Evolutionary conservation across 2,888 invertebrate genomes (phyloP).

Genomic region (Toxonevra muliebris): DNA sequence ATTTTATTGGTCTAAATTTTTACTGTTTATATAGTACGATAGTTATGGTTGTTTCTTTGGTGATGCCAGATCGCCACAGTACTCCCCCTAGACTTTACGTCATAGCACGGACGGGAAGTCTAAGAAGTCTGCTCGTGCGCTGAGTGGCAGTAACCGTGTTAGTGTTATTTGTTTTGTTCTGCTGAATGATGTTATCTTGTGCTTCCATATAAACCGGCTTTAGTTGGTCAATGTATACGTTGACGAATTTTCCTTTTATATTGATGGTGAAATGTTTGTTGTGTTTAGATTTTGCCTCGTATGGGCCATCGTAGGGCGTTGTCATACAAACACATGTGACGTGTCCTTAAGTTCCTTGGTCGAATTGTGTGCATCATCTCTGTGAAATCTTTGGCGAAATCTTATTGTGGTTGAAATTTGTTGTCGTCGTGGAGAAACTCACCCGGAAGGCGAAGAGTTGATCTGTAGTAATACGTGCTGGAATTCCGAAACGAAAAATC

Average conservation of each 20-base stretch:
- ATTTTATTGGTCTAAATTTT: too few relatives aligned
- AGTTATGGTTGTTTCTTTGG: too few relatives aligned
- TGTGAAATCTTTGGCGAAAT: background rate
- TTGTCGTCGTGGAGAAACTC: slow-evolving; percentile 3
- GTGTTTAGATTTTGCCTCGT: slow-evolving; percentile 8
- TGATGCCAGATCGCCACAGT: too few relatives aligned
- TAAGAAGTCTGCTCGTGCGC: too few relatives aligned
- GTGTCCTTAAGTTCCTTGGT: too few relatives aligned
- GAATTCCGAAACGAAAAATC: slow-evolving; percentile 11
- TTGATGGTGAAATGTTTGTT: slow-evolving; percentile 25
- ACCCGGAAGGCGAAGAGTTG: slow-evolving; percentile 14
- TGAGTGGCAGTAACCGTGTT: too few relatives aligned
- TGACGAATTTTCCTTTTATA: background rate
- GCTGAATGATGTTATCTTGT: too few relatives aligned
- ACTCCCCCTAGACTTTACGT: too few relatives aligned
- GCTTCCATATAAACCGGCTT: slow-evolving; percentile 23
- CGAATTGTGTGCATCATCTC: background rate
- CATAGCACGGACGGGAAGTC: too few relatives aligned
- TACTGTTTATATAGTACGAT: too few relatives aligned
- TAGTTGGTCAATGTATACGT: slow-evolving; percentile 23
- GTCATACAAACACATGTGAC: slow-evolving; percentile 32
- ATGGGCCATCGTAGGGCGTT: slow-evolving; percentile 35
- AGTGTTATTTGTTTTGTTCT: too few relatives aligned
- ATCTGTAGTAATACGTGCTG: slow-evolving; percentile 11
- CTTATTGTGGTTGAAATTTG: slow-evolving; percentile 3